Percentiles rank a stretch among this genome's conserved stretches.
phyloP scores from a whole-genome alignment of 2,113 vertebrate genomes.

The Xyliphius kryptos region DNA sequence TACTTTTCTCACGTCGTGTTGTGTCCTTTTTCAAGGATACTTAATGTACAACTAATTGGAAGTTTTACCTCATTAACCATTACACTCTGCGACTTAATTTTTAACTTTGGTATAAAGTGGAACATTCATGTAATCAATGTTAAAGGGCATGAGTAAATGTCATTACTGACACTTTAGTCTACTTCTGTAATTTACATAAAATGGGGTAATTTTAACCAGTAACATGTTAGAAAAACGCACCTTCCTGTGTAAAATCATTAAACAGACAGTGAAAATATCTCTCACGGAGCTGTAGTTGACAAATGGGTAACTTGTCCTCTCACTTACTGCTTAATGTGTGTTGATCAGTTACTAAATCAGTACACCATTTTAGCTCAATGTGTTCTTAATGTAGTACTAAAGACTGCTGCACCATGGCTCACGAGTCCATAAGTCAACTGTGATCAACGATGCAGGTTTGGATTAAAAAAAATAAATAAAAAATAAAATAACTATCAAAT shows the following conservation, averaged over 20 bases:
- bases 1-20: too few relatives aligned
- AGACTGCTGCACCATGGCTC: background rate
- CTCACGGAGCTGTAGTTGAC: too few relatives aligned
- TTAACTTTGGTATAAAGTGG: conserved; percentile 25
- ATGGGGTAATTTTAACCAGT: background rate
- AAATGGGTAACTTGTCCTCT: conserved; percentile 25
- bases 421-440: background rate
- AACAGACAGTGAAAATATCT: conserved; percentile 20
- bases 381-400: conserved; percentile 19
- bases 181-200: background rate
- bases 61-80: conserved; percentile 32
- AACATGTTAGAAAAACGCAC: background rate
- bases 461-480: too few relatives aligned
- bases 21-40: conserved; percentile 37
- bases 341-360: conserved; percentile 26
- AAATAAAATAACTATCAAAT: too few relatives aligned
- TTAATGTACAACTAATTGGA: conserved; percentile 37
- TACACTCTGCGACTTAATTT: conserved; percentile 23
- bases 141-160: too few relatives aligned
- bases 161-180: conserved; percentile 16
- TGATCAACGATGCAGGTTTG: too few relatives aligned
- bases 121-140: conserved; percentile 35
- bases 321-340: background rate
- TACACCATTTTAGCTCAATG: conserved; percentile 7
- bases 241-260: conserved; percentile 28